These are phyloP conservation scores for Holothuria glaberrima DNA, from an alignment of 35 echinoderm and acorn worm species.

Conservation along the genomic window DNA sequence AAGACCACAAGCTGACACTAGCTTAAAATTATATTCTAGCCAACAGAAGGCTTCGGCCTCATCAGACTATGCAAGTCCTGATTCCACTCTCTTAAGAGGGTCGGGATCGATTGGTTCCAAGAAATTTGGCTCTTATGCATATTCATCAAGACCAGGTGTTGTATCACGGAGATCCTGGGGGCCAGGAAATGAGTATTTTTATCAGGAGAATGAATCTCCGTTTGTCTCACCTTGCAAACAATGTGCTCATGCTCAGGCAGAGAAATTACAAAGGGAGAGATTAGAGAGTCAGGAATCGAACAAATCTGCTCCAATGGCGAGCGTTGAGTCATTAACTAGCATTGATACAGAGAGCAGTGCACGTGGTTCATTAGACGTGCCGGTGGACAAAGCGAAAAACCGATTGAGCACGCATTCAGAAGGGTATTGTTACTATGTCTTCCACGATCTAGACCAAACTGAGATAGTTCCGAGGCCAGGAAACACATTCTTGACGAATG, in stretches of 20 bases:
- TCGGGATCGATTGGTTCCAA: conserved; percentile 45
- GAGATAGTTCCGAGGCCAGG: conserved; percentile 34
- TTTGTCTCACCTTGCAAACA: conserved; percentile 47
- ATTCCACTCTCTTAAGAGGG: conserved; percentile 26
- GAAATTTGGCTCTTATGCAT: conserved; percentile 40
- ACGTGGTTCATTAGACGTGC: conserved; percentile 42
- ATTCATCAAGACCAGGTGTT: conserved; percentile 12
- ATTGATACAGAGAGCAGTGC: conserved; percentile 57
- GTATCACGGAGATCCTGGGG: conserved; percentile 49
- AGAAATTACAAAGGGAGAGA: conserved; percentile 23
- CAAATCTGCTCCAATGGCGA: conserved; percentile 76
- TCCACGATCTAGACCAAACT: conserved; percentile 62
- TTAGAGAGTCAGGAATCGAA: conserved; percentile 13
- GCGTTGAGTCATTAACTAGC: conserved; percentile 73
- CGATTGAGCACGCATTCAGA: conserved; percentile 60
- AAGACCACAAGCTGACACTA: conserved; percentile 29
- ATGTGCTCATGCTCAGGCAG: conserved; percentile 35
- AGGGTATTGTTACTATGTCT: conserved; percentile 86
- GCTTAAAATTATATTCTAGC: conserved; percentile 20
- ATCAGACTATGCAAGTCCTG: conserved; percentile 51
- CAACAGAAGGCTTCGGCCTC: conserved; percentile 22
- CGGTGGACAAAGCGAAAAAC: conserved; percentile 46
- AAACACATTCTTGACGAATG: conserved; percentile 47
- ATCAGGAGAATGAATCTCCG: conserved; percentile 1
- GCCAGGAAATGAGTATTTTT: conserved; percentile 44